phyloP scores from a whole-genome alignment of 2,113 vertebrate genomes.

The Coturnix japonica region DNA sequence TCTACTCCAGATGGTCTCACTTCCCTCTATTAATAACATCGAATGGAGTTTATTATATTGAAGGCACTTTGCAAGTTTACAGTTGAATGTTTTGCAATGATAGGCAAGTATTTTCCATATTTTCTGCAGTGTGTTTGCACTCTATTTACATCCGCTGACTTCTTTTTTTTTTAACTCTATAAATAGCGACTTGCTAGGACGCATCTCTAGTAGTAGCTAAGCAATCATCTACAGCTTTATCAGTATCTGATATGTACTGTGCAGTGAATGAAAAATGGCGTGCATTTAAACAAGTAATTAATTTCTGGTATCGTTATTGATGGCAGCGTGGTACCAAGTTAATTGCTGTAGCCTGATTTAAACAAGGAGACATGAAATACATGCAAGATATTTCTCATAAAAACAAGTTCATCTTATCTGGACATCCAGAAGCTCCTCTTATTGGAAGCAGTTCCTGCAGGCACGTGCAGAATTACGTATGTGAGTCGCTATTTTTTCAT shows the following conservation, averaged over 20 bases:
- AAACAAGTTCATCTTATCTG: background rate
- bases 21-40: background rate
- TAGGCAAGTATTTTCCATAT: conserved; percentile 23
- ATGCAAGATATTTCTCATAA: background rate
- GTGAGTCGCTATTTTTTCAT: background rate
- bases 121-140: background rate
- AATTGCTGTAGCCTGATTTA: background rate
- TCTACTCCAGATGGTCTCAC: background rate
- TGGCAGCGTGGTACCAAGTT: background rate
- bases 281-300: conserved; percentile 2
- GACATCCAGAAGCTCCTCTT: background rate
- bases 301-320: background rate
- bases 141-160: background rate
- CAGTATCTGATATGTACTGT: conserved; percentile 20
- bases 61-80: background rate
- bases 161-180: background rate
- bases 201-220: background rate
- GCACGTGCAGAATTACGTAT: rapidly evolving
- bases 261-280: background rate
- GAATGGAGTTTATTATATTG: background rate
- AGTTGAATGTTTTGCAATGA: background rate
- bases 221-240: background rate
- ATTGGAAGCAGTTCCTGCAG: background rate
- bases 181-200: background rate
- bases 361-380: background rate